Percentiles rank a stretch among this genome's conserved stretches.
Evolutionary conservation across 2,888 invertebrate genomes (phyloP).

Genomic region (Meliscaeva auricollis): DNA sequence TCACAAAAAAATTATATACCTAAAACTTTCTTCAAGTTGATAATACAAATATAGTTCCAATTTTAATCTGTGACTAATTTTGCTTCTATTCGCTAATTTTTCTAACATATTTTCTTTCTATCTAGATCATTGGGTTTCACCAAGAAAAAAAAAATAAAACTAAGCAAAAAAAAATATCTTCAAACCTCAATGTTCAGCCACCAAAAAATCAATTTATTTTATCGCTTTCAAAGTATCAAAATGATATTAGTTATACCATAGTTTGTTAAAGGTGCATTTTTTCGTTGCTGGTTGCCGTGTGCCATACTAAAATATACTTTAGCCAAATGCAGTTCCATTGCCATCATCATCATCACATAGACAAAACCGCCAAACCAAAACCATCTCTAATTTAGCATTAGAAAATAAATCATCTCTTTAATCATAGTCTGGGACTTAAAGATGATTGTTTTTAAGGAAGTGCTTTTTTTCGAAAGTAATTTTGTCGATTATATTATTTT

Average conservation of each 20-base stretch:
- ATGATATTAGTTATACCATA: slow-evolving; percentile 52
- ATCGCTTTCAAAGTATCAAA: slow-evolving; percentile 50
- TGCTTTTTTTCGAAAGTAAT: too few relatives aligned
- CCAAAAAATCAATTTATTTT: slow-evolving; percentile 70
- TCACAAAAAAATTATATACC: neutral
- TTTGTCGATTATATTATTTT: too few relatives aligned
- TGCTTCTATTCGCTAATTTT: slow-evolving; percentile 8
- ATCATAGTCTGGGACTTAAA: neutral
- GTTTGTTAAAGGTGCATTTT: slow-evolving; percentile 34
- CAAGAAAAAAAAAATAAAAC: slow-evolving; percentile 10
- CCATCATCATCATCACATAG: neutral
- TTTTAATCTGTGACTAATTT: slow-evolving; percentile 5
- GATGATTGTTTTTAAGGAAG: neutral
- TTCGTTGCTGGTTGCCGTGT: slow-evolving; percentile 16
- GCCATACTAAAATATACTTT: neutral
- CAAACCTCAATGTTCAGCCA: slow-evolving; percentile 72
- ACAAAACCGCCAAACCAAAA: slow-evolving; percentile 59
- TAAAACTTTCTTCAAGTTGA: slow-evolving; percentile 29
- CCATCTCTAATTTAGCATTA: slow-evolving; percentile 38
- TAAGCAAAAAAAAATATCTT: neutral
- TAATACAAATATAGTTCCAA: neutral
- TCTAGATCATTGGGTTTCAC: slow-evolving; percentile 72
- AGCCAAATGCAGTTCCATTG: slow-evolving; percentile 41
- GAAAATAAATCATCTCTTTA: slow-evolving; percentile 55
- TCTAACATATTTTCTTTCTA: slow-evolving; percentile 11